phyloP scores from a whole-genome alignment of 2,113 vertebrate species.

The Tyrannus savana region DNA sequence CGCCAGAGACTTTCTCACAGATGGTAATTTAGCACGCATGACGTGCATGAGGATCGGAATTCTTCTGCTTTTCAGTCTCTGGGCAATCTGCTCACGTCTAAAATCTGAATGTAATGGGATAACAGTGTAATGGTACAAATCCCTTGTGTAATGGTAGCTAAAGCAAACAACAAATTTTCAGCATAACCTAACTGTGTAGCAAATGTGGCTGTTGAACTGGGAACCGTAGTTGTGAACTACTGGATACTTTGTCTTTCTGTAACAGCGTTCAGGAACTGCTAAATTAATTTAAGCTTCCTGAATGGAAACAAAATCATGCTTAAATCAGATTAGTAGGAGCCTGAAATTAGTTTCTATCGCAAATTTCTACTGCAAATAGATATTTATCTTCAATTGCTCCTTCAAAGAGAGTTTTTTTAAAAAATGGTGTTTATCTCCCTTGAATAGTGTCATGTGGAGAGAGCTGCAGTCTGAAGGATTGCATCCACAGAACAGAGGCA shows the following conservation, averaged over 20 bases:
- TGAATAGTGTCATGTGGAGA: background rate
- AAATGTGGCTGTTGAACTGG: background rate
- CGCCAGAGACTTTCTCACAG: background rate
- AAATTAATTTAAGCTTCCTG: constrained; percentile 61
- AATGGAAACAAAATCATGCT: constrained; percentile 40
- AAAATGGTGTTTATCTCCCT: background rate
- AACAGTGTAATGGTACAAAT: constrained; percentile 16
- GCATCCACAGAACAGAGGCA: background rate
- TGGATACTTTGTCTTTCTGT: constrained; percentile 34
- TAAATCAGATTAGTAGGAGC: constrained; percentile 55
- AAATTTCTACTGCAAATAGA: background rate
- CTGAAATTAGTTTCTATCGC: constrained; percentile 27
- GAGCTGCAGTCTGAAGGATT: background rate
- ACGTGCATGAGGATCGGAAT: background rate
- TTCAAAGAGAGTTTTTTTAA: background rate
- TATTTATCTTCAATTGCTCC: constrained; percentile 20
- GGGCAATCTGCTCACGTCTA: constrained; percentile 7
- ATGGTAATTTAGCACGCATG: background rate
- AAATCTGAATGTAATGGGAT: constrained; percentile 44
- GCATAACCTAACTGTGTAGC: background rate
- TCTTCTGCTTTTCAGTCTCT: constrained; percentile 37
- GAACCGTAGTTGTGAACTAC: background rate
- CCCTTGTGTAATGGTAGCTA: constrained; percentile 13
- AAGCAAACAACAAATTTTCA: constrained; percentile 30
- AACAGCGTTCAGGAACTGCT: constrained; percentile 42